Percentiles rank a stretch among this genome's conserved stretches.
These are phyloP conservation scores for Drosophila grimshawi DNA, from an alignment of 1,140 invertebrate genomes.

Conservation along the genomic window DNA sequence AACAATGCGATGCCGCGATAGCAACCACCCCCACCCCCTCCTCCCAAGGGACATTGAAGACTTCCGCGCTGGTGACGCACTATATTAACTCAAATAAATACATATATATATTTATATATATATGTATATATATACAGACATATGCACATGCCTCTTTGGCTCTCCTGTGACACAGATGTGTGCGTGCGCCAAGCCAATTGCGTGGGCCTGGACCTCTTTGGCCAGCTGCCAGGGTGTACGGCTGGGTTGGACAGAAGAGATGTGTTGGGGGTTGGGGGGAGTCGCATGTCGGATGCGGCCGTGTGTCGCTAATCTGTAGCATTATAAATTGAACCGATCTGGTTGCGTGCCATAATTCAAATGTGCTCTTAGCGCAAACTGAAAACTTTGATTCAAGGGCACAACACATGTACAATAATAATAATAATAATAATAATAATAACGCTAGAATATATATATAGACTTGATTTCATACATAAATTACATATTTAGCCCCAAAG, in stretches of 20 bases:
- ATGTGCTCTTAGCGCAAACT: constrained; percentile 6
- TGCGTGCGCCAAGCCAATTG: constrained; percentile 42
- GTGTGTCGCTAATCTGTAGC: constrained; percentile 37
- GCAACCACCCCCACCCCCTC: constrained; percentile 23
- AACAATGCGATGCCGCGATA: constrained; percentile 25
- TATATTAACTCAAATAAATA: constrained; percentile 7
- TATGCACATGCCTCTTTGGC: constrained; percentile 11
- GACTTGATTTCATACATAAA: too few relatives aligned
- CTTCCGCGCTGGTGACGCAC: constrained; percentile 57
- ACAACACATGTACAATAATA: constrained; percentile 11
- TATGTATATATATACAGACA: neutral
- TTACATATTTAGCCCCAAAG: too few relatives aligned
- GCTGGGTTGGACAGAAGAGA: neutral
- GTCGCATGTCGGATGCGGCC: constrained; percentile 9
- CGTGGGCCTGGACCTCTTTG: constrained; percentile 43
- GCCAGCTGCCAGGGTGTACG: constrained; percentile 30
- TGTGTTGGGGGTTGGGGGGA: neutral
- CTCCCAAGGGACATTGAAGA: constrained; percentile 24
- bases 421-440: too few relatives aligned
- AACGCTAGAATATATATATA: too few relatives aligned
- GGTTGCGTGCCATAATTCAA: constrained; percentile 43
- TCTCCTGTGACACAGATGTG: constrained; percentile 30
- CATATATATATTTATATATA: neutral
- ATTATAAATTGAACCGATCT: constrained; percentile 50
- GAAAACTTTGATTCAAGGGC: constrained; percentile 25